Evolutionary conservation across 1,140 invertebrate species (phyloP), one percentile per base, ranked within the genome.

Genomic region (Papilio aristodemus): DNA sequence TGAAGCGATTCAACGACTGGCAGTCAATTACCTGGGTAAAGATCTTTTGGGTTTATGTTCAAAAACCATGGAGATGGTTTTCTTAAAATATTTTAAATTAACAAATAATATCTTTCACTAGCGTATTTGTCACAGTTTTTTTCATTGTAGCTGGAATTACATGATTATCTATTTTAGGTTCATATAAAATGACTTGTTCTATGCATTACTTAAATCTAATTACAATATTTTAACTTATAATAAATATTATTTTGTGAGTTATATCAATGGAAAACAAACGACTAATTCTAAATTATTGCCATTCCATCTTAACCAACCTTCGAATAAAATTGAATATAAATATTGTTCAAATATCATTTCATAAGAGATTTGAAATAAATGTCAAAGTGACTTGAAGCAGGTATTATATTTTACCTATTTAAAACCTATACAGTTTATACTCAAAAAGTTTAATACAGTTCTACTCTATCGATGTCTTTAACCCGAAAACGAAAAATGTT

Each of bases 11-110:
- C 71, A 72, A 74, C 73, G 77, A 37, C 77, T 72, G 76, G 66
- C 57, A 74, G 76, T 78, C 79, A 81, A 84, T 86, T 85, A 83
- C 79, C 76, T 70, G 76, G 78, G 78, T 70, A 78, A 72, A 71
- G 78, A 62, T 71, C 66, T 54, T 54, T 54, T 54, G 10, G 17
- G 67, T 67, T 73, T 71, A 36, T 39, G 68, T 57, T 59, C 57
- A 58, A 71, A 73, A 72, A 57, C 64, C 32, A 50, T 60, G 36
- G 43, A 76, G 68, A 39, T 25, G 60, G n/a, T 17, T 38, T 3
- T 32, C 27, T 6, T 32, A 32, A n/a, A n/a, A 32, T 32, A 22
- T 54, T 4, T 5, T 22, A 54, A 50, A 50, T 8, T 17, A 46
- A 19, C 7, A 46, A 46, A 46, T 3, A 32, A 32, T 6, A 32